Conservation (phyloP, 2,888 invertebrate species). For the Meteorus cinctellus region DNA sequence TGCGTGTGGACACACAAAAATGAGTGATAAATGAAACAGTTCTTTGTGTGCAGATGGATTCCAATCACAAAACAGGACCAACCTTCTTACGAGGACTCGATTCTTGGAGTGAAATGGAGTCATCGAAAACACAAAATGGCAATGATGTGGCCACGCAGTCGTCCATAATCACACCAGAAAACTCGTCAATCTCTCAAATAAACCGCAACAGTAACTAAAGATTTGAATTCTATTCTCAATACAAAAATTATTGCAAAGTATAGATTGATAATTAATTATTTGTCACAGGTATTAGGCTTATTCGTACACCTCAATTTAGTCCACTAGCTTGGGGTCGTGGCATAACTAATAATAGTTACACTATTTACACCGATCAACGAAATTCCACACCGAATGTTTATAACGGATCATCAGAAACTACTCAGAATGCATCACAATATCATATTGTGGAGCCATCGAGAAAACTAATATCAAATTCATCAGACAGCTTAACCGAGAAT, state of each 20-base stretch:
- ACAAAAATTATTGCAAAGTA: neutral
- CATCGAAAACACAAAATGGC: neutral
- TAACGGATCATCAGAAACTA: no score
- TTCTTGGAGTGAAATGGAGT: constrained; percentile 33
- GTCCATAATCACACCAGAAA: constrained; percentile 51
- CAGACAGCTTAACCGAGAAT: no score
- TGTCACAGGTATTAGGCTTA: neutral
- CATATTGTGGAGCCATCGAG: neutral
- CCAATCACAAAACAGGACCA: constrained; percentile 36
- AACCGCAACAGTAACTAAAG: neutral
- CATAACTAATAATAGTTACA: no score
- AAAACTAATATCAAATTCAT: neutral
- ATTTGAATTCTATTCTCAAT: neutral
- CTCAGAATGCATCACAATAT: neutral
- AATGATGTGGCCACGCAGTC: constrained; percentile 58
- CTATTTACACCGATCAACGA: no score
- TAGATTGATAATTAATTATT: neutral
- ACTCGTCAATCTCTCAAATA: neutral
- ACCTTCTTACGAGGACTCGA: constrained; percentile 10
- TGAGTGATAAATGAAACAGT: neutral
- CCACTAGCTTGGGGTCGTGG: no score
- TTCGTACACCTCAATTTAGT: neutral
- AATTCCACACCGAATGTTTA: no score
- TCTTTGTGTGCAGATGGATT: constrained; percentile 43
- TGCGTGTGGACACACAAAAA: neutral